Base-by-base conservation (phyloP, 2,113 vertebrate genomes). In the western clawed frog (Xenopus tropicalis) region DNA sequence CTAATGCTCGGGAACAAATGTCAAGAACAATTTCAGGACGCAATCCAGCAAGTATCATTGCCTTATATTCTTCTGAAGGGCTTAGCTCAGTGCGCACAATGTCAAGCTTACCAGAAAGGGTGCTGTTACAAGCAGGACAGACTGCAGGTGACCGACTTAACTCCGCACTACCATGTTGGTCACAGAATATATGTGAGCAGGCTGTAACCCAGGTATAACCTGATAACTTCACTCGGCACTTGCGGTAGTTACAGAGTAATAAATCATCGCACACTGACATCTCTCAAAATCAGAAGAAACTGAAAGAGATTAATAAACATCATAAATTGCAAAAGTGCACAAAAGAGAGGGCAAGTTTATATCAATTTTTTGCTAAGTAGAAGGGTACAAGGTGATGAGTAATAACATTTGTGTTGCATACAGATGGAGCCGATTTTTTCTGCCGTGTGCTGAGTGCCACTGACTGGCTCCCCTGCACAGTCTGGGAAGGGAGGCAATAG, bases 141-240 rank as follows among this genome's bases (percentile, higher is more conserved):
- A 90, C 81, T 44, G 91, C 90, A 0, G 94, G 93, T 0, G 92
- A 91, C 25, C 86, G 91, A 78, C 91, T 93, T 80, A 96, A 95
- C 80, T 93, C 93, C 10, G 88, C 90, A 0, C 93, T 93, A 5
- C 94, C 94, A 5, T 96, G 94, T 66, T 92, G 92, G 56, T 96
- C 94, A 73, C 94, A 96, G 85, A 95, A 96, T 16, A 93, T 90
- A 21, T 96, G 94, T 0, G 93, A 95, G 78, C 94, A 96, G 3
- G 93, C 90, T 10, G 94, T 96, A 72, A 94, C 92, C 93, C 94
- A 96, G 0, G 91, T 93, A 4, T 93, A 94, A 52, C 93, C 89
- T 0, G 84, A 91, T 78, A 96, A 82, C 76, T 89, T 94, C 73
- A 78, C 68, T 0, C 93, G 89, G 72, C 94, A 96, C 70, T 94